A percentile compares a stretch with the other conserved stretches of the same genome.
Conservation (phyloP, 2,113 vertebrate species). For the Bubalus kerabau region DNA sequence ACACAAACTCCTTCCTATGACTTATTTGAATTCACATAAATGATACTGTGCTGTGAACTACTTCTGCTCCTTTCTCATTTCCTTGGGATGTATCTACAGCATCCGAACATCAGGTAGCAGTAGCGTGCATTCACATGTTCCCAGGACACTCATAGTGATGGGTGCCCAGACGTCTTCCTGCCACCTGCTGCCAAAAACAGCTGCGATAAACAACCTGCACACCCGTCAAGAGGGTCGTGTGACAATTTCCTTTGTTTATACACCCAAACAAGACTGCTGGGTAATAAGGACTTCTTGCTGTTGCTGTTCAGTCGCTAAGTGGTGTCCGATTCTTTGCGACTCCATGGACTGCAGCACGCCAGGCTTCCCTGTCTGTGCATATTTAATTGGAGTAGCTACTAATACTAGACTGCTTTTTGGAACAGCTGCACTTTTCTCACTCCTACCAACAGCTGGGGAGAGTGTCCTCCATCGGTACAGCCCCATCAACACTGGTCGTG, state of each 20-base stretch:
- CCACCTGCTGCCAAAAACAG: not conserved
- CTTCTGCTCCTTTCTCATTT: not conserved
- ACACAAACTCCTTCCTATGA: not conserved
- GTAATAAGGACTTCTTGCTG: not conserved
- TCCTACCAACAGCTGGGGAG: not conserved
- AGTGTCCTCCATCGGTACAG: not conserved
- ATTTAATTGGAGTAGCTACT: not conserved
- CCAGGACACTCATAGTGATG: too few species aligned
- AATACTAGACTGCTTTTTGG: not conserved
- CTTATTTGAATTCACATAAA: not conserved
- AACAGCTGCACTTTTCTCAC: not conserved
- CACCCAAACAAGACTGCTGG: not conserved
- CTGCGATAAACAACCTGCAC: not conserved
- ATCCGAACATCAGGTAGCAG: not conserved
- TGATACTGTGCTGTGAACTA: not conserved
- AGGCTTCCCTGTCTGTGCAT: not conserved
- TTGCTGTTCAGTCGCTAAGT: not conserved
- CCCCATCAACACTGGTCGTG: too few species aligned
- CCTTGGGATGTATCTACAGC: rapidly evolving
- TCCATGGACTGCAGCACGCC: not conserved
- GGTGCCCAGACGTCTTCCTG: too few species aligned
- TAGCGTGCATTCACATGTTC: rapidly evolving
- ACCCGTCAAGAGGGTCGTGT: not conserved
- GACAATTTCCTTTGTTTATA: not conserved
- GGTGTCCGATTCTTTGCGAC: not conserved